Base-by-base conservation (phyloP, 2,797 vertebrate species). In the Eulemur albifrons region DNA sequence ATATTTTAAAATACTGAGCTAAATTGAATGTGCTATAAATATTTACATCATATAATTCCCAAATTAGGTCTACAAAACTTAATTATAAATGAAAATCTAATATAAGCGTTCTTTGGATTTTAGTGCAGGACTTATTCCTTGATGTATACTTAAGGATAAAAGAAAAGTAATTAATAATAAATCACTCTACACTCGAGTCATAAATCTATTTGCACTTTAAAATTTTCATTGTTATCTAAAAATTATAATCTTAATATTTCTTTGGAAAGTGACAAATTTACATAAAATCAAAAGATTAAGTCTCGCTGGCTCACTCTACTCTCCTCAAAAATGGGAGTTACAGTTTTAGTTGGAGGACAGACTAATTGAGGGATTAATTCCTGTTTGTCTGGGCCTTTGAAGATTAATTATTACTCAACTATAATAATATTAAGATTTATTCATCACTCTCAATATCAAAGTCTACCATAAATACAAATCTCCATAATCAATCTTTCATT, bases 211-310 rank as follows among this genome's bases (percentile, higher is more conserved):
- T 92, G 13, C 25, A 88, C 2, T 88, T 93, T 82, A 70, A 96
- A 90, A 90, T 88, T 7, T 76, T 59, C 40, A 21, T 90, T 88
- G 50, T 95, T 89, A 17, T 63, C 65, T 20, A 30, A 89, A 61
- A 43, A 48, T 80, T 48, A 40, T 61, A 61, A 70, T 87, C 45
- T 88, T 75, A 89, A 65, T 89, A 13, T 72, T 93, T 69, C 40
- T 88, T 84, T 94, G 38, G 18, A 93, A 95, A 92, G n/a, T 90
- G 25, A 72, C 32, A 17, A 95, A 69, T 57, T 84, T 89, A 89
- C 7, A 80, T 40, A 85, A 76, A 93, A 70, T 57, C 43, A 91
- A 70, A 94, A 32, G 25, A 91, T 52, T 79, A 88, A 59, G 3
- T 90, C 48, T 93, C 5, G 3, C 63, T 90, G 30, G 90, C 54